Conservation (phyloP, 2,888 invertebrate species). For the Pharmacophagus antenor region DNA sequence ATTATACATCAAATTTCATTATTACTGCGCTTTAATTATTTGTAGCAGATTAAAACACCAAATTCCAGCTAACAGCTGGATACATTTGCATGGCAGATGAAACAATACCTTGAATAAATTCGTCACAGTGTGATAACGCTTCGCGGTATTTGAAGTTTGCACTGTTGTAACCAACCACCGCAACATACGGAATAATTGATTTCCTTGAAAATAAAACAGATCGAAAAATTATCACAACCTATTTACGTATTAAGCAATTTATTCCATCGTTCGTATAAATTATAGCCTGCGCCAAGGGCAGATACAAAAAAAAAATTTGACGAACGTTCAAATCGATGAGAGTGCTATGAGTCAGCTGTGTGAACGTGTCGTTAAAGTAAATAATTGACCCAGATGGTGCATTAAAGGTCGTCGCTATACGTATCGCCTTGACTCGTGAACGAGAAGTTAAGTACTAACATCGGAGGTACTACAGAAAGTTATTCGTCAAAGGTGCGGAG, state of each 20-base stretch:
- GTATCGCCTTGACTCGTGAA: conserved; percentile 23
- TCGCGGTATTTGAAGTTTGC: conserved; percentile 13
- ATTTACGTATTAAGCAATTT: conserved; percentile 23
- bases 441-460: conserved; percentile 2
- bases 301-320: conserved; percentile 8
- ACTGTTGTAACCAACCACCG: conserved; percentile 24
- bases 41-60: background rate
- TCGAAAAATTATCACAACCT: conserved; percentile 18
- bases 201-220: conserved; percentile 24
- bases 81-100: conserved; percentile 33
- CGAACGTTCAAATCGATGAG: conserved; percentile 33
- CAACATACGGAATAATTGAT: conserved; percentile 17
- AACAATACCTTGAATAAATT: conserved; percentile 41
- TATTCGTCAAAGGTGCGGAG: conserved; percentile 14
- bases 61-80: conserved; percentile 12
- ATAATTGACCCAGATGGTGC: conserved; percentile 60
- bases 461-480: background rate
- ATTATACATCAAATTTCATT: no score
- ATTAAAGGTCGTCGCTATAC: conserved; percentile 31
- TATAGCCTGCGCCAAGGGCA: background rate
- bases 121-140: conserved; percentile 34
- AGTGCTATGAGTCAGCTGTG: conserved; percentile 45
- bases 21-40: background rate
- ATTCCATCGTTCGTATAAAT: conserved; percentile 1
- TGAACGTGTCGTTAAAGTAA: conserved; percentile 52